Evolutionary conservation across 23 tunicate genomes (phyloP), one percentile per base, ranked within the genome.

Genomic region (Styela plicata): DNA sequence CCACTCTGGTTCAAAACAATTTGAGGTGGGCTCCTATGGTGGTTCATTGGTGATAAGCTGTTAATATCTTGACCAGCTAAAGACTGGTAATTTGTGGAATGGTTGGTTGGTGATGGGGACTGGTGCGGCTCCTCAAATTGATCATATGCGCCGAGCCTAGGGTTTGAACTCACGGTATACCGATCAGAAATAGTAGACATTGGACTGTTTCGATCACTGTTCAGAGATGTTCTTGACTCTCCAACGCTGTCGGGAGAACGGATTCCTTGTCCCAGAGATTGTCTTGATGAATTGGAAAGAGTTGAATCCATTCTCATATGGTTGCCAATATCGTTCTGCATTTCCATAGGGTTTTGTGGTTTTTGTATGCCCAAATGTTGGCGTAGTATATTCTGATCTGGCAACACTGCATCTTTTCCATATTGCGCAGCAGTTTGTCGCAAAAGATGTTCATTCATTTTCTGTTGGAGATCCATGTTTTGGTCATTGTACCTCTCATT

Each of bases 181-280:
- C 64, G 66, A 25, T 67, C 74, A 0, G 84, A 80, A 26, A 67
- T 36, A 21, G 66, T 64, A 24, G 86, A 69, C 34, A 86, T 36
- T 19, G 97, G 97, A 31, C 85, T 86, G 71, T 86, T 83, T n/a
- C 90, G 61, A 28, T 91, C 90, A 67, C 89, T 85, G 0, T 86
- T 85, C 1, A 85, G 80, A 2, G 97, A 85, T 20, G 90, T 80
- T 44, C 81, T 37, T 21, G 81, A 76, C 0, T 71, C 77, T 3
- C 36, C 37, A 71, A 71, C 34, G 34, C 77, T 71, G 36, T 71
- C 77, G 3, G 77, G 77, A 28, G 77, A 71, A 18, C 37, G 32
- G 3, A 71, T 32, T 3, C 34, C 3, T 30, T 31, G 77, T 16
- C 37, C 34, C 10, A 28, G 29, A 32, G 77, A 22, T 21, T 28